phyloP scores from a whole-genome alignment of 1,140 invertebrate species.

The Brachionus plicatilis region DNA sequence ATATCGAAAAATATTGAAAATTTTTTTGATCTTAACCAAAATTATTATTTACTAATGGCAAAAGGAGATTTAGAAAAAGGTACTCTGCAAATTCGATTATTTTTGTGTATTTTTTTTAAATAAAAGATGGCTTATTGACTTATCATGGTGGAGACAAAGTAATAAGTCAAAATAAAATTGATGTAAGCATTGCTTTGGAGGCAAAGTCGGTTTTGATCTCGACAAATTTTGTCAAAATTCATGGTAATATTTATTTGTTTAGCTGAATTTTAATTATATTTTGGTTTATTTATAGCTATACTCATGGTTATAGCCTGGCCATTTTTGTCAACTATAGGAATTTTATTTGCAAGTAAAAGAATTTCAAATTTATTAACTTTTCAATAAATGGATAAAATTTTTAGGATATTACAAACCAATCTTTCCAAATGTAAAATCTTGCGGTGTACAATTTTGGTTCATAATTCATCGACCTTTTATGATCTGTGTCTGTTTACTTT shows the following conservation, averaged over 20 bases:
- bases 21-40: conserved; percentile 2
- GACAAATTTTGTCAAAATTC: background rate
- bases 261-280: background rate
- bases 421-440: background rate
- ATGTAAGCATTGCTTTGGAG: background rate
- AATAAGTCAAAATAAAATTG: background rate
- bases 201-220: background rate
- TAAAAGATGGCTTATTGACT: background rate
- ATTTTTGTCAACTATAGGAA: conserved; percentile 10
- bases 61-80: background rate
- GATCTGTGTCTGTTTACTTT: background rate
- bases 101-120: background rate
- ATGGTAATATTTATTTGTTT: background rate
- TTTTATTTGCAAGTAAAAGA: conserved; percentile 23
- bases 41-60: conserved; percentile 23
- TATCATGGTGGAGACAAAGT: background rate
- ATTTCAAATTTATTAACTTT: background rate
- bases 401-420: conserved; percentile 24
- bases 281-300: background rate
- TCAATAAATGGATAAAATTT: background rate
- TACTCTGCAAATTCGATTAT: background rate
- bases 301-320: background rate
- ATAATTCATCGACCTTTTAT: background rate
- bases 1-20: background rate
- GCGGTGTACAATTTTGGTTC: conserved; percentile 22